Conservation (phyloP, 2,797 vertebrate genomes). For the Nyctibius grandis region DNA sequence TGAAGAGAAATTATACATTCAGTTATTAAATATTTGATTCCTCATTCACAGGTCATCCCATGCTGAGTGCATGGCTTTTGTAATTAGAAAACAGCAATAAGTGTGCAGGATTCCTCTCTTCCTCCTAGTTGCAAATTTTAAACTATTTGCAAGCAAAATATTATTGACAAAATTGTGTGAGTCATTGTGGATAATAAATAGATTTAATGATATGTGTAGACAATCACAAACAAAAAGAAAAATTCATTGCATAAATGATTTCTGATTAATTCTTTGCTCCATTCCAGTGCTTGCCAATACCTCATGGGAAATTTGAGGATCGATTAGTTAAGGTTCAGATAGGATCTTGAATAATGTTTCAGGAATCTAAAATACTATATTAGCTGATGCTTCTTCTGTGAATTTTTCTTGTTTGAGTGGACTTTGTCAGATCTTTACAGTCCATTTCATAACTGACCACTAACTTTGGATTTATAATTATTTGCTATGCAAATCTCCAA, state of each 20-base stretch:
- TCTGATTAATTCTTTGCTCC: constrained; percentile 31
- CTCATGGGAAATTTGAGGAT: not conserved
- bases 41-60: not conserved
- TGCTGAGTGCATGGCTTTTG: not conserved
- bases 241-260: constrained; percentile 13
- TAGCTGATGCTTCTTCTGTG: not conserved
- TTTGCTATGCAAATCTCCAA: constrained; percentile 18
- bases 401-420: not conserved
- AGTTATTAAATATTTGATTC: not conserved
- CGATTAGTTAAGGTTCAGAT: constrained; percentile 35
- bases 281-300: not conserved
- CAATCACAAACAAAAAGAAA: constrained; percentile 39
- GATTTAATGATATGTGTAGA: constrained; percentile 37
- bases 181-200: constrained; percentile 29
- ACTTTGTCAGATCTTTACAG: not conserved
- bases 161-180: constrained; percentile 28
- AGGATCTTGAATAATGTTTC: constrained; percentile 4
- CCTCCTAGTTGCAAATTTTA: not conserved
- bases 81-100: not conserved
- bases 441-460: constrained; percentile 11
- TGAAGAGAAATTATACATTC: not conserved
- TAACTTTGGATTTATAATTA: constrained; percentile 28
- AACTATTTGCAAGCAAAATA: not conserved
- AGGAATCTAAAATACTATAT: not conserved
- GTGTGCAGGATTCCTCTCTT: not conserved